Evolutionary conservation across 1,140 invertebrate genomes (phyloP).

Genomic region (Sycophila sp.): DNA sequence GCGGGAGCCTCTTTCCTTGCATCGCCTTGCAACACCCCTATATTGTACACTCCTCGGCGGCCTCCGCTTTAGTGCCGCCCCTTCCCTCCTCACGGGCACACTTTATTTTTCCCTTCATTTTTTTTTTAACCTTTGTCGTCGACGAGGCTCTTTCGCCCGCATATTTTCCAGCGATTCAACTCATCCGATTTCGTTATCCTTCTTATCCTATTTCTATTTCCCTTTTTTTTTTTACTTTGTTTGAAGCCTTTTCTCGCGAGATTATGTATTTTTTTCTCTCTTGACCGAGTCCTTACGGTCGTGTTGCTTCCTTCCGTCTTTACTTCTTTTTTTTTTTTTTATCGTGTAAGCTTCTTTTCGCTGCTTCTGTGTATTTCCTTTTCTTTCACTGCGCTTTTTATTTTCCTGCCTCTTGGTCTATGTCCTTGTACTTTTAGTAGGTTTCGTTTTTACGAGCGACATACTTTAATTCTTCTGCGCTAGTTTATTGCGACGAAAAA

Average conservation of each 20-base stretch:
- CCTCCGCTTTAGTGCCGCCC: too few species aligned
- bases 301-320: too few species aligned
- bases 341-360: not conserved
- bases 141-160: too few species aligned
- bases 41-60: too few species aligned
- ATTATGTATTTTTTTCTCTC: not conserved
- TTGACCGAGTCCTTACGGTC: too few species aligned
- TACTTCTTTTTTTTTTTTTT: not conserved
- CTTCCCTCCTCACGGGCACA: too few species aligned
- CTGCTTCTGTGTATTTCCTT: not conserved
- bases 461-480: not conserved
- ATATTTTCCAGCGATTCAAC: not conserved
- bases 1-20: not conserved
- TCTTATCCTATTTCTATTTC: too few species aligned
- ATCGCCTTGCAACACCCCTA: too few species aligned
- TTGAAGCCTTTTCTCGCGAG: not conserved
- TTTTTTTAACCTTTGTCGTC: not conserved
- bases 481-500: not conserved
- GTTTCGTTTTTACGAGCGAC: not conserved
- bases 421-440: slow-evolving; percentile 1
- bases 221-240: not conserved
- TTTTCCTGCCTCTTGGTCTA: not conserved
- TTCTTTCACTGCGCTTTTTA: not conserved
- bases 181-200: too few species aligned
- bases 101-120: too few species aligned